phyloP scores from a whole-genome alignment of 1,140 invertebrate species.

The Drosophila micromelanica region DNA sequence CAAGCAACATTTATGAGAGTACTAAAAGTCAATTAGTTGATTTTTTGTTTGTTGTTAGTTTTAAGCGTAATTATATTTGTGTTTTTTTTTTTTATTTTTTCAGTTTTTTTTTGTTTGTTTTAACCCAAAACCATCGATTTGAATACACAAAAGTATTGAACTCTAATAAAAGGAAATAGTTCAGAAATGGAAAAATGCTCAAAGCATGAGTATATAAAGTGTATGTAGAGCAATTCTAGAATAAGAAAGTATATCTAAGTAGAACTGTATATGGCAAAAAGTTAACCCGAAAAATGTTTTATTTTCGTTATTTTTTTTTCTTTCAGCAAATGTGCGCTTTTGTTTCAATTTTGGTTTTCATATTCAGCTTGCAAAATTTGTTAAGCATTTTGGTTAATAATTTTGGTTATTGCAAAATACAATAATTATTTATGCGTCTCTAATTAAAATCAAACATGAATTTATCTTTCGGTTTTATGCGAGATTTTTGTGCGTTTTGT shows the following conservation, averaged over 20 bases:
- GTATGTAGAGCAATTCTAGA: conserved; percentile 37
- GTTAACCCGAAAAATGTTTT: conserved; percentile 84
- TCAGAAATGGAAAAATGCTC: conserved; percentile 47
- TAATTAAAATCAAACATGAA: conserved; percentile 14
- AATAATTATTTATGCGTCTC: conserved; percentile 59
- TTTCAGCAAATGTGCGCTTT: conserved; percentile 23
- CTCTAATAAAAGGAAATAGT: conserved; percentile 33
- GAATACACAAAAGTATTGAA: conserved; percentile 51
- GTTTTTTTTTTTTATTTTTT: conserved; percentile 20
- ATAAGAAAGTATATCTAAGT: conserved; percentile 40
- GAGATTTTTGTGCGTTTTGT: conserved; percentile 72
- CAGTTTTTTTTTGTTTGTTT: conserved; percentile 18
- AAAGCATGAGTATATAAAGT: conserved; percentile 52
- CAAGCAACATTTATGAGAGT: conserved; percentile 49
- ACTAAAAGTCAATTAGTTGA: conserved; percentile 52
- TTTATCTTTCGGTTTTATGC: conserved; percentile 48
- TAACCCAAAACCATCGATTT: conserved; percentile 67
- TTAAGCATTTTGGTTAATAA: conserved; percentile 79
- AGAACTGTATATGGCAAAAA: conserved; percentile 41
- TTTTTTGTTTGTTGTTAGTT: conserved; percentile 56
- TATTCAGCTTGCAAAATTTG: conserved; percentile 42
- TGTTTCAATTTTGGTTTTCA: conserved; percentile 15
- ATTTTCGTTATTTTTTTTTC: conserved; percentile 69
- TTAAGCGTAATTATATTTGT: conserved; percentile 36
- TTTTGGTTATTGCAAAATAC: conserved; percentile 84